These are phyloP conservation scores for Epizoanthus ramosus DNA, from an alignment of 92 coral and sea anemone genomes.

Conservation along the genomic window DNA sequence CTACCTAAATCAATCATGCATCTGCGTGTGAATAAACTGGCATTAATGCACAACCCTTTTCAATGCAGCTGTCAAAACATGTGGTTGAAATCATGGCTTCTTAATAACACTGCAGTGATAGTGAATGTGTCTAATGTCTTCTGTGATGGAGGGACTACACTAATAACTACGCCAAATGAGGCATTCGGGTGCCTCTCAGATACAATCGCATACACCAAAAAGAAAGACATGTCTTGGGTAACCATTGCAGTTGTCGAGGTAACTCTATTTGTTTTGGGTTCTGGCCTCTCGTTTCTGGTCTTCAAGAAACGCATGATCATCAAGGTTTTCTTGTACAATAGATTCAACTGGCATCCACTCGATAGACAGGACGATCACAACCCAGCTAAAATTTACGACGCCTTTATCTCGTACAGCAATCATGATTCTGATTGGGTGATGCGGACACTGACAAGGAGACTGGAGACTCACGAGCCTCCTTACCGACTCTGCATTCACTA, in stretches of 20 bases:
- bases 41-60: constrained; percentile 66
- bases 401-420: constrained; percentile 78
- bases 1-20: constrained; percentile 54
- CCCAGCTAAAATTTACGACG: constrained; percentile 72
- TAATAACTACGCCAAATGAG: background rate
- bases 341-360: constrained; percentile 85
- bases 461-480: constrained; percentile 76
- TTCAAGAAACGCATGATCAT: constrained; percentile 65
- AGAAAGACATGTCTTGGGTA: background rate
- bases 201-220: background rate
- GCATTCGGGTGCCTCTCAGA: constrained; percentile 20
- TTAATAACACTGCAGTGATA: constrained; percentile 31
- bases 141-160: constrained; percentile 52
- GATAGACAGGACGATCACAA: constrained; percentile 74
- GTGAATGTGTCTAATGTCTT: constrained; percentile 51
- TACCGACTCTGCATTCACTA: constrained; percentile 74
- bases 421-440: constrained; percentile 66
- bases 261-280: constrained; percentile 16
- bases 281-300: constrained; percentile 18
- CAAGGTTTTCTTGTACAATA: constrained; percentile 70
- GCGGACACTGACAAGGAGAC: constrained; percentile 49
- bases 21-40: constrained; percentile 39
- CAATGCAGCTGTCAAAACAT: constrained; percentile 67
- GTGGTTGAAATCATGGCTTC: constrained; percentile 77
- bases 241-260: background rate